Conservation (phyloP, 1,140 invertebrate species). For the Pentalonia nigronervosa region DNA sequence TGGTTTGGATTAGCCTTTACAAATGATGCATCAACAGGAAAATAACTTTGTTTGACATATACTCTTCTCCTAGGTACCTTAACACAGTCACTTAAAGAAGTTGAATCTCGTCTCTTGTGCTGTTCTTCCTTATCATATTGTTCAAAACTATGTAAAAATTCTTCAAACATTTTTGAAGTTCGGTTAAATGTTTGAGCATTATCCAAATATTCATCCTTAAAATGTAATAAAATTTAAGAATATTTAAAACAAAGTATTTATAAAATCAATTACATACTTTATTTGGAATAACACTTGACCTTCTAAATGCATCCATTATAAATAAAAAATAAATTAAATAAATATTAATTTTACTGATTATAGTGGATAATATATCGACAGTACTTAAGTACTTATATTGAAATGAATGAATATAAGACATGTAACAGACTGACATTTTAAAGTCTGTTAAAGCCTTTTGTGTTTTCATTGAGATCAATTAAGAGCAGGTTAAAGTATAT, state of each 20-base stretch:
- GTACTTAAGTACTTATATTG: background rate
- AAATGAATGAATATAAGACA: background rate
- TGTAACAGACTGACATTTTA: background rate
- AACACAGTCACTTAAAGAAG: constrained; percentile 49
- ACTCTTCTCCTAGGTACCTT: constrained; percentile 55
- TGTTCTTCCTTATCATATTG: constrained; percentile 51
- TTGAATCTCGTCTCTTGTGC: constrained; percentile 31
- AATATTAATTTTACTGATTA: background rate
- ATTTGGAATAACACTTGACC: constrained; percentile 45
- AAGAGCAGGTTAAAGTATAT: background rate
- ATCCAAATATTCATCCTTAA: constrained; percentile 49
- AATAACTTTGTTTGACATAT: constrained; percentile 51
- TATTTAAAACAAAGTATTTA: background rate
- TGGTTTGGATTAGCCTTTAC: constrained; percentile 49
- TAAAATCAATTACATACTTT: constrained; percentile 36
- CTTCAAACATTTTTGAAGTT: constrained; percentile 51
- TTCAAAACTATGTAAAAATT: constrained; percentile 56
- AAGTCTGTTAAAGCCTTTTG: background rate
- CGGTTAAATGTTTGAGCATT: constrained; percentile 37
- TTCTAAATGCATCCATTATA: constrained; percentile 47
- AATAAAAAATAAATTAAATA: background rate
- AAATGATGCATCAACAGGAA: constrained; percentile 55
- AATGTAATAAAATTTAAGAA: constrained; percentile 18
- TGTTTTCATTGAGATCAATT: constrained; percentile 48
- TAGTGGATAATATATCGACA: background rate